Conservation (phyloP, 2,113 vertebrate species). For the Guaruba guarouba region DNA sequence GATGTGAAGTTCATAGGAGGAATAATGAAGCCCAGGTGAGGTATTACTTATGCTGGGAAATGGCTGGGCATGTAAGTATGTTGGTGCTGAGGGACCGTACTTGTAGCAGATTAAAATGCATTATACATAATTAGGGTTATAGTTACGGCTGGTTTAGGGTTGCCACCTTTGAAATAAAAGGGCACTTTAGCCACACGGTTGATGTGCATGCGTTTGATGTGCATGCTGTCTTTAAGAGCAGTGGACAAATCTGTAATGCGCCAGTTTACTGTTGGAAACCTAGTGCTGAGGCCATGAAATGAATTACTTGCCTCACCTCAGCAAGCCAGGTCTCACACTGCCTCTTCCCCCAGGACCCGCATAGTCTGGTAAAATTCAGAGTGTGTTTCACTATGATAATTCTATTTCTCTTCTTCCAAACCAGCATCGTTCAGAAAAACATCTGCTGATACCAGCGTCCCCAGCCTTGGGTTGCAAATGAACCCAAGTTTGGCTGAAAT, state of each 20-base stretch:
- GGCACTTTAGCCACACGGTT: not conserved
- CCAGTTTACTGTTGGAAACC: not conserved
- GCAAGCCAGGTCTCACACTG: not conserved
- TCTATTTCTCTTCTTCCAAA: not conserved
- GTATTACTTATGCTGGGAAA: not conserved
- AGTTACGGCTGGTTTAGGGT: not conserved
- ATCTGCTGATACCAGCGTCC: not conserved
- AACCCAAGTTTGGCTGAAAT: accelerated
- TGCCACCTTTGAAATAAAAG: not conserved
- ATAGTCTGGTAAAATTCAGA: not conserved
- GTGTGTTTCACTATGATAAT: accelerated
- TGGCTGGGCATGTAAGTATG: not conserved
- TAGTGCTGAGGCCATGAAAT: not conserved
- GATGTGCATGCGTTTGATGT: not conserved
- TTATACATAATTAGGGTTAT: not conserved
- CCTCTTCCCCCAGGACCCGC: not conserved
- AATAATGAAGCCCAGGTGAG: not conserved
- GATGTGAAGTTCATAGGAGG: not conserved
- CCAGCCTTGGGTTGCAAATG: not conserved
- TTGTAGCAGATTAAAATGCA: not conserved
- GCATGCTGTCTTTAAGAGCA: not conserved
- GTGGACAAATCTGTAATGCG: not conserved
- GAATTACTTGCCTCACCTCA: not conserved
- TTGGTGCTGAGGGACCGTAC: not conserved
- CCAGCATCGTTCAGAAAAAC: not conserved